These are phyloP conservation scores for Xylocampa areola DNA, from an alignment of 2,888 invertebrate genomes.

Conservation along the genomic window DNA sequence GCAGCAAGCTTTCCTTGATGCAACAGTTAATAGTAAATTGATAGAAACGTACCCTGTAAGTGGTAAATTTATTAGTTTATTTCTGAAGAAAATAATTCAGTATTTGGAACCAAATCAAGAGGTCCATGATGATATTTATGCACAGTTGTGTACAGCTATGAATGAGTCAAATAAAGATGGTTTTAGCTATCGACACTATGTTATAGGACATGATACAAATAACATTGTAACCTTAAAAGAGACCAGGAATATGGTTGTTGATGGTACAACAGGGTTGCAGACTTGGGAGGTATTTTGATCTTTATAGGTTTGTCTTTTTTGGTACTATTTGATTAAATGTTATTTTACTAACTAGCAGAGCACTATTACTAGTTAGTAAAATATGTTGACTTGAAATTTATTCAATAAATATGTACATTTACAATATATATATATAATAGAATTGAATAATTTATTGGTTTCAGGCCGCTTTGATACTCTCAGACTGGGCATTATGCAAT, in stretches of 20 bases:
- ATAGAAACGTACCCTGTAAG: constrained; percentile 91
- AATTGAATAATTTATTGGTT: too few relatives aligned
- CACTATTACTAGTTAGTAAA: too few relatives aligned
- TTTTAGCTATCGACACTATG: constrained; percentile 91
- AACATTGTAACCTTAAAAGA: constrained; percentile 91
- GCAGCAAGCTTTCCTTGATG: constrained; percentile 90
- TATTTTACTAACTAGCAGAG: background rate
- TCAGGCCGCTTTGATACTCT: constrained; percentile 92
- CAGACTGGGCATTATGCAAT: constrained; percentile 92
- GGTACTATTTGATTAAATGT: background rate
- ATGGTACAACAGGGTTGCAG: constrained; percentile 94
- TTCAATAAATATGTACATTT: too few relatives aligned
- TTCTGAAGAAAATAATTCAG: constrained; percentile 91
- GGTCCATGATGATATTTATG: constrained; percentile 92
- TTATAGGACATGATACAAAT: constrained; percentile 74
- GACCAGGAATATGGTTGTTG: constrained; percentile 92
- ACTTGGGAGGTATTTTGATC: constrained; percentile 92
- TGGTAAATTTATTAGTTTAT: constrained; percentile 90
- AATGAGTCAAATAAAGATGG: constrained; percentile 67
- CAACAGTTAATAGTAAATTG: constrained; percentile 88
- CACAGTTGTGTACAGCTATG: constrained; percentile 88
- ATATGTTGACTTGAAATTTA: background rate
- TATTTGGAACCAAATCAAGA: constrained; percentile 89
- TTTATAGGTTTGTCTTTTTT: constrained; percentile 35
- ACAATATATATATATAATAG: too few relatives aligned